Base-by-base conservation (phyloP, 2,888 invertebrate genomes). In the Xylocampa areola region DNA sequence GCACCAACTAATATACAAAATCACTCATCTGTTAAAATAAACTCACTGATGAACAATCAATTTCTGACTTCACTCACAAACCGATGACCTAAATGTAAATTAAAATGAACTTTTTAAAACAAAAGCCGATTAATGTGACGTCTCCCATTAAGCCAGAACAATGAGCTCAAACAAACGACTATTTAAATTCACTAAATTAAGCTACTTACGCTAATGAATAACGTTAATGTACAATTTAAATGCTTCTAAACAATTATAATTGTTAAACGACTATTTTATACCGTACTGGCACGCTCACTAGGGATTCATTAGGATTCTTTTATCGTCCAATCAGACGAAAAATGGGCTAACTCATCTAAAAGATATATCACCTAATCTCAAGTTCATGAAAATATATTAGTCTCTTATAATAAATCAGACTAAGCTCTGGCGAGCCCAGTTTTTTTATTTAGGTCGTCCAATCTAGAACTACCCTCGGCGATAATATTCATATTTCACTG, bases 381-480 rank as follows among this genome's bases (percentile, higher is more conserved):
- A 32, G 43, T 58, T 59, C 55, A 63, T 71, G 59, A 72, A 67
- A 74, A 73, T 52, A 66, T 58, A 71, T 65, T 21, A 49, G 25
- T 50, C 47, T 51, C 32, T 54, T 44, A 58, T 47, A 11, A 49
- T 65, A 61, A 61, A 39, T 70, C 53, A 58, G 37, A 23, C 16
- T 47, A 30, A 48, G 27, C 43, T 72, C 17, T 47, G 64, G 36
- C 33, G 17, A 49, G 39, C 49, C 27, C 21, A 30, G 19, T 21
- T 44, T 63, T 57, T 57, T 27, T 52, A 67, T 53, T 54, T 44
- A 70, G 67, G 57, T 58, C 58, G 41, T 37, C 10, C 35, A 39
- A 33, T 30, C 27, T 41, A 47, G 35, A 35, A 23, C 41, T 17
- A 23, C 33, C 8, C 30, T 27, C 16, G 48, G 23, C 33, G 16